These are phyloP conservation scores for Leptinotarsa juncta DNA, from an alignment of 2,888 invertebrate genomes.

Conservation along the genomic window DNA sequence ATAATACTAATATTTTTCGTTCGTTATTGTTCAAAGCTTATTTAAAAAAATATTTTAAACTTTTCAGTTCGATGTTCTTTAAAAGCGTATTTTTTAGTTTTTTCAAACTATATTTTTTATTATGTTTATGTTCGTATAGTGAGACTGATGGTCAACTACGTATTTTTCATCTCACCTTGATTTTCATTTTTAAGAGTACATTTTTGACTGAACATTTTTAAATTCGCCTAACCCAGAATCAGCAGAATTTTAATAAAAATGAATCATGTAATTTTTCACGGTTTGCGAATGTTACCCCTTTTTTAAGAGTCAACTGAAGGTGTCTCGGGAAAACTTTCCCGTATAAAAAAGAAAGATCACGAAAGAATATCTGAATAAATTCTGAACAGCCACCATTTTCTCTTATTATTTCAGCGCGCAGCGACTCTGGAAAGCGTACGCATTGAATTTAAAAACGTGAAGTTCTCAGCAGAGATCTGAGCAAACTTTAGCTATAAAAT, in stretches of 20 bases:
- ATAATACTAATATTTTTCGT: too few species aligned
- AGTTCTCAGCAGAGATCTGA: slow-evolving; percentile 39
- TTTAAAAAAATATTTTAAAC: too few species aligned
- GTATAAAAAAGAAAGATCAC: slow-evolving; percentile 4
- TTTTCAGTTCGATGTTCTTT: too few species aligned
- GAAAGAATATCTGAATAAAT: slow-evolving; percentile 39
- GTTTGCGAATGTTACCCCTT: background rate
- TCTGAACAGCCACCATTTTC: slow-evolving; percentile 34
- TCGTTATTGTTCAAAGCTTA: too few species aligned
- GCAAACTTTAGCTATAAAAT: slow-evolving; percentile 45
- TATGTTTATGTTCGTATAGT: too few species aligned
- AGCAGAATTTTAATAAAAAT: background rate
- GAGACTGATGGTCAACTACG: too few species aligned
- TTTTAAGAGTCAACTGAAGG: background rate
- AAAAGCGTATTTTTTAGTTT: too few species aligned
- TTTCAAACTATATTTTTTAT: too few species aligned
- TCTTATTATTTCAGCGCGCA: slow-evolving; percentile 37
- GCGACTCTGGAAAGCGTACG: slow-evolving; percentile 33
- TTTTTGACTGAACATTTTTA: too few species aligned
- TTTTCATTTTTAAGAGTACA: too few species aligned
- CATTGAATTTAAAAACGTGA: slow-evolving; percentile 42
- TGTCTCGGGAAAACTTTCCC: background rate
- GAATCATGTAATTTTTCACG: background rate
- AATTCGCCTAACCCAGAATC: too few species aligned
- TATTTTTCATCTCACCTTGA: too few species aligned